Conservation (phyloP, 2,797 vertebrate species). For the Ficedula albicollis region DNA sequence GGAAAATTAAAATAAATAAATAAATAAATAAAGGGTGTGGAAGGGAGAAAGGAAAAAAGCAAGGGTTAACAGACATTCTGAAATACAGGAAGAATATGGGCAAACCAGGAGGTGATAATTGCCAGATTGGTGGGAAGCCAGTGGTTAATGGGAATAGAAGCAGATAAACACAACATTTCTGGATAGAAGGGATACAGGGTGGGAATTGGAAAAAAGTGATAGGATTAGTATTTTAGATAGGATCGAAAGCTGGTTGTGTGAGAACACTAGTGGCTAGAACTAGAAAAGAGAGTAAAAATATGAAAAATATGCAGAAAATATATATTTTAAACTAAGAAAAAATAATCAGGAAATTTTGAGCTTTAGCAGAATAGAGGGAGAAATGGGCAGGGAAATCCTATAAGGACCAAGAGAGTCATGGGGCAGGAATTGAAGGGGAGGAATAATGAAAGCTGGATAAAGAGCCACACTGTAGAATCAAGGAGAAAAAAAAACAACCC, state of each 20-base stretch:
- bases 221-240: not conserved
- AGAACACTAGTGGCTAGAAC: not conserved
- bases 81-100: not conserved
- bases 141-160: not conserved
- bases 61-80: not conserved
- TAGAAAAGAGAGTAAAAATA: not conserved
- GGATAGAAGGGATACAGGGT: not conserved
- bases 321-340: not conserved
- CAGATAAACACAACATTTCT: not conserved
- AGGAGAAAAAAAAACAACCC: rapidly evolving
- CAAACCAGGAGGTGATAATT: not conserved
- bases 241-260: not conserved
- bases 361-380: not conserved
- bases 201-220: not conserved
- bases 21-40: rapidly evolving
- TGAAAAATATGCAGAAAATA: not conserved
- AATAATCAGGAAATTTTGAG: not conserved
- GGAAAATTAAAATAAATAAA: not conserved
- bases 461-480: not conserved
- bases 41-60: rapidly evolving
- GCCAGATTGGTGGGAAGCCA: not conserved
- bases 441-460: not conserved
- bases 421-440: not conserved
- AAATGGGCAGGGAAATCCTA: not conserved
- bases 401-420: not conserved